Evolutionary conservation across 2,888 invertebrate species (phyloP).

Genomic region (Drosophila anomalata): DNA sequence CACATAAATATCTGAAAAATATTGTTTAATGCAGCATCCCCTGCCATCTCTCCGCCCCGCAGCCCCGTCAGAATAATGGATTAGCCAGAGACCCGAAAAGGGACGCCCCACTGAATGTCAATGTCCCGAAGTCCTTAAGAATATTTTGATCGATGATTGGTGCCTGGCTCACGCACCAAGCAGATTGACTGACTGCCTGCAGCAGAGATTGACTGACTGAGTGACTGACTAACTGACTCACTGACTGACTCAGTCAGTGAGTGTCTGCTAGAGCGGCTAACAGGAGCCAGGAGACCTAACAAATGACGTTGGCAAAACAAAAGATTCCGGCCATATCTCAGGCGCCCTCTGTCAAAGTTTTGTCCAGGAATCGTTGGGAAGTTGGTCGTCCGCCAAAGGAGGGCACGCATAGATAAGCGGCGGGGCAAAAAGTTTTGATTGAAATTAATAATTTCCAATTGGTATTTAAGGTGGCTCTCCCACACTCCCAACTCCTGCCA

Average conservation of each 20-base stretch:
- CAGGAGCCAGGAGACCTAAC: conserved; percentile 35
- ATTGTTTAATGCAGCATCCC: conserved; percentile 28
- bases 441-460: conserved; percentile 77
- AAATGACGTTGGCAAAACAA: conserved; percentile 63
- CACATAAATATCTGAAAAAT: conserved; percentile 38
- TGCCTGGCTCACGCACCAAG: conserved; percentile 29
- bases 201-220: conserved; percentile 25
- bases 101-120: conserved; percentile 34
- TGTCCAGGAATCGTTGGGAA: conserved; percentile 51
- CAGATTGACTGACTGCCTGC: conserved; percentile 41
- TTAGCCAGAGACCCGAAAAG: conserved; percentile 16
- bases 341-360: conserved; percentile 45
- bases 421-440: conserved; percentile 71
- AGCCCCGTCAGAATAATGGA: conserved; percentile 25
- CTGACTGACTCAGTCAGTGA: conserved; percentile 16
- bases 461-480: conserved; percentile 46
- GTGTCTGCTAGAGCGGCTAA: conserved; percentile 22
- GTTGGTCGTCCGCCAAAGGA: conserved; percentile 19
- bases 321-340: conserved; percentile 20
- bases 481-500: not conserved
- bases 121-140: conserved; percentile 33
- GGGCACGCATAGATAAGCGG: conserved; percentile 69
- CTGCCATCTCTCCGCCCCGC: not conserved
- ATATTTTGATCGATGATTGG: conserved; percentile 42
- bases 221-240: conserved; percentile 4